Evolutionary conservation across 2,797 vertebrate genomes (phyloP).

Genomic region (Bovichtus diacanthus): DNA sequence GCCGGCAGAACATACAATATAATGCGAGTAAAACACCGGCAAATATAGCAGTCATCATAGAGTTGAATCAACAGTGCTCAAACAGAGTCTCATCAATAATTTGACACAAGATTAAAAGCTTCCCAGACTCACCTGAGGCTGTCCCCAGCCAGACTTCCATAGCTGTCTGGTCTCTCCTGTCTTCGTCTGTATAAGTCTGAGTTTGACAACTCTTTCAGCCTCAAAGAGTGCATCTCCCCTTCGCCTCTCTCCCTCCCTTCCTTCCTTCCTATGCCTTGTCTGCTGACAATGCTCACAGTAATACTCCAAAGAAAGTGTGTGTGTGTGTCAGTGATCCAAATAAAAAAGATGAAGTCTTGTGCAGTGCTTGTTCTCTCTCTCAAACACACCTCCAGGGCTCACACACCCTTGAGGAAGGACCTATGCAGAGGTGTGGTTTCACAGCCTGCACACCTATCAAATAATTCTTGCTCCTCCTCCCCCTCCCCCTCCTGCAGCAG

Average conservation of each 20-base stretch:
- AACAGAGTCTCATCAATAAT: neutral
- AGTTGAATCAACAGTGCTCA: neutral
- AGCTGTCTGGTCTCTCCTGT: conserved; percentile 87
- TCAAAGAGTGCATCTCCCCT: conserved; percentile 89
- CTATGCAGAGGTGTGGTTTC: conserved; percentile 71
- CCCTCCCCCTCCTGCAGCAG: conserved; percentile 61
- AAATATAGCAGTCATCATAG: neutral
- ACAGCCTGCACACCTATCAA: conserved; percentile 72
- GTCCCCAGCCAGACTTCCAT: conserved; percentile 79
- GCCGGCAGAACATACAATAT: neutral
- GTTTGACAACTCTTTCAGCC: conserved; percentile 93
- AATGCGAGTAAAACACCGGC: neutral
- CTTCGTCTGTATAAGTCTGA: conserved; percentile 95
- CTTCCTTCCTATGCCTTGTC: conserved; percentile 35
- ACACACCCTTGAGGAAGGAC: conserved; percentile 56
- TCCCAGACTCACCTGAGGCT: conserved; percentile 85
- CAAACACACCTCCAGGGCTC: conserved; percentile 66
- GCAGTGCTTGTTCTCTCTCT: conserved; percentile 24
- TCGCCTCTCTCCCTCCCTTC: conserved; percentile 27
- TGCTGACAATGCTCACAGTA: conserved; percentile 24
- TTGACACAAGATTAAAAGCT: neutral
- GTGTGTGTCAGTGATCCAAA: conserved; percentile 16
- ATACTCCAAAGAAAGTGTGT: neutral
- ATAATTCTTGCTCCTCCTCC: conserved; percentile 45
- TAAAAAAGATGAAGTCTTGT: conserved; percentile 31